Evolutionary conservation across 2,888 invertebrate species (phyloP).

Genomic region (Celastrina argiolus): DNA sequence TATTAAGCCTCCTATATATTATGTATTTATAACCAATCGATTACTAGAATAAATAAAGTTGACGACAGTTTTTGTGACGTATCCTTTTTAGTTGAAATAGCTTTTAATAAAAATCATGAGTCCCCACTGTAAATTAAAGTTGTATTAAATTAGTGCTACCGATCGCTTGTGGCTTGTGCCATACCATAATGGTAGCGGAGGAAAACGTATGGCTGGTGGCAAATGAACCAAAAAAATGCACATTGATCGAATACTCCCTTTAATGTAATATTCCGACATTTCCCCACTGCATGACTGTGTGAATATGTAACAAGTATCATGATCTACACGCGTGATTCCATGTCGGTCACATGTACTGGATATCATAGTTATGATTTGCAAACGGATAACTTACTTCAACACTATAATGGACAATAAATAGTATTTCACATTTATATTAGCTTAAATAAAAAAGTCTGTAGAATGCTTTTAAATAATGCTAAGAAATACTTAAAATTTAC

Average conservation of each 20-base stretch:
- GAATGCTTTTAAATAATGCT: no score
- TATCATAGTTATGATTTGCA: not conserved
- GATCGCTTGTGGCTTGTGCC: slow-evolving; percentile 28
- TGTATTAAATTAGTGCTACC: not conserved
- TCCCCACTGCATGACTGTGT: slow-evolving; percentile 57
- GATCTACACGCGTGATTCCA: slow-evolving; percentile 47
- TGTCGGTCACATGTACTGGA: slow-evolving; percentile 35
- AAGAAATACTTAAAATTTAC: no score
- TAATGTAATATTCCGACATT: slow-evolving; percentile 50
- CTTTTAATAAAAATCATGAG: no score
- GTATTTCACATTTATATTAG: no score
- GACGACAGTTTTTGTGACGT: no score
- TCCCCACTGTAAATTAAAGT: not conserved
- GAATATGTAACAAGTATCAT: slow-evolving; percentile 61
- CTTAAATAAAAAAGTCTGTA: no score
- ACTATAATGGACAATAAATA: no score
- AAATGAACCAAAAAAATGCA: slow-evolving; percentile 66
- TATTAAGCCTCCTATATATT: no score
- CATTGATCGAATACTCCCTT: slow-evolving; percentile 61
- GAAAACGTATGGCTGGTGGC: slow-evolving; percentile 52
- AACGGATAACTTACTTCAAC: not conserved
- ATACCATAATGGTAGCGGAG: slow-evolving; percentile 32
- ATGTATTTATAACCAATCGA: no score
- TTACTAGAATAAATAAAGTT: no score
- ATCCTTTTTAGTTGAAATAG: no score